Evolutionary conservation across 2,797 vertebrate genomes (phyloP), one percentile per base, ranked within the genome.

Genomic region (Propithecus deckenii): DNA sequence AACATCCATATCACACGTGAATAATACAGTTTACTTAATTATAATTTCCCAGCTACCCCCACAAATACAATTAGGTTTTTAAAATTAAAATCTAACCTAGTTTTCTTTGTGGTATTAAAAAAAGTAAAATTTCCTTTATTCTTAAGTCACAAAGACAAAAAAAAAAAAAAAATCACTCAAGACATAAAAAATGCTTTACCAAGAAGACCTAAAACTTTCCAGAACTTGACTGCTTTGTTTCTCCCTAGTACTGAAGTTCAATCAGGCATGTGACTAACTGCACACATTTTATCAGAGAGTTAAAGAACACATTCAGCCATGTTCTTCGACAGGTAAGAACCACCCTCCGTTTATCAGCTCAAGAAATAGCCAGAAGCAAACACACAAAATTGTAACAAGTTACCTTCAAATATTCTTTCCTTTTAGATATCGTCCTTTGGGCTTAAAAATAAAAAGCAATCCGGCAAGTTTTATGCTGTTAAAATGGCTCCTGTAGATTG

Each of bases 401-500:
- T 98, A 98, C 98, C 98, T 98, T 94, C 96, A 97, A 96, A 96
- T 95, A 95, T 65, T 85, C 95, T 89, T 87, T 91, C 92, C 86
- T 96, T 94, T 94, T 88, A 91, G 93, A 85, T 50, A 90, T 41
- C 38, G 61, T 96, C 97, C 94, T 94, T 93, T 95, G 87, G 92
- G 97, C 97, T 95, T 93, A 92, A 98, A 96, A 97, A 94, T 95
- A 96, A 96, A 98, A 98, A 98, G 97, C 96, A 97, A 98, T 85
- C 93, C 98, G 96, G 94, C 98, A 98, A 97, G 98, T 98, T 97
- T 95, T 97, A 96, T 98, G 98, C 98, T 98, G 97, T 97, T 98
- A 99, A 99, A 99, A 99, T 99, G 99, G 99, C 99, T 98, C 98
- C 99, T 98, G 98, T 87, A 97, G 98, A 98, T 98, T 98, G 98